Evolutionary conservation across 2,113 vertebrate species (phyloP), one percentile per base, ranked within the genome.

Genomic region (Syrrhaptes paradoxus): DNA sequence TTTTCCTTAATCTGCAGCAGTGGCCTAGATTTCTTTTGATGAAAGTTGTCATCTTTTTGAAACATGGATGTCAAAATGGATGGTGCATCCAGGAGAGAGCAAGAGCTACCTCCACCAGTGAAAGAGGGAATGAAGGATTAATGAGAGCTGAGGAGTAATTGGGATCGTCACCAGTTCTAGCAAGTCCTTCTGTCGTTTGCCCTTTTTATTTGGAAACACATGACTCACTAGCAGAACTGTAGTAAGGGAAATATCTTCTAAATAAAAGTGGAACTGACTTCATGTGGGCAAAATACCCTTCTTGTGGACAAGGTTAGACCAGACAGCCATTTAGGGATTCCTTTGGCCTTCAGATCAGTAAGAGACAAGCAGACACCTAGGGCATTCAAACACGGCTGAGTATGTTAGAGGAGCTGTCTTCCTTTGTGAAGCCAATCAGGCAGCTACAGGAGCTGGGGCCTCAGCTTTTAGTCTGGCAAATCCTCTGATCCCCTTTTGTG

Each of bases 331-430:
- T 3, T 28, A 55, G 43, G 36, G 51, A 21, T 25, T 61, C 38
- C 34, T 82, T 73, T 66, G 67, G 46, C 51, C 43, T 58, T 80
- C 59, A 34, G 11, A 45, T 15, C 7, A 17, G 28, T 16, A 1
- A 17, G 51, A 29, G 46, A 11, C 58, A 43, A 6, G 2, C 54
- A 41, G 71, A 13, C 17, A 45, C 22, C 21, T 84, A 11, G 18
- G 20, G 48, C 74, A 49, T 45, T 43, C 72, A 49, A 7, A 18
- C 24, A 3, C 41, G 57, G 43, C 2, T 41, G n/a, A 45, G 59
- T 65, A 19, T 0, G 0, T 62, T 62, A 77, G 46, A 63, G 48
- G 12, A 90, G 51, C 3, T 0, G 2, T 43, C n/a, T 62, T 46
- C 28, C 46, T 59, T 59, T 58, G 63, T 13, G 16, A 74, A 65